These are phyloP conservation scores for Chrysolina americana DNA, from an alignment of 2,888 invertebrate genomes.

Conservation along the genomic window DNA sequence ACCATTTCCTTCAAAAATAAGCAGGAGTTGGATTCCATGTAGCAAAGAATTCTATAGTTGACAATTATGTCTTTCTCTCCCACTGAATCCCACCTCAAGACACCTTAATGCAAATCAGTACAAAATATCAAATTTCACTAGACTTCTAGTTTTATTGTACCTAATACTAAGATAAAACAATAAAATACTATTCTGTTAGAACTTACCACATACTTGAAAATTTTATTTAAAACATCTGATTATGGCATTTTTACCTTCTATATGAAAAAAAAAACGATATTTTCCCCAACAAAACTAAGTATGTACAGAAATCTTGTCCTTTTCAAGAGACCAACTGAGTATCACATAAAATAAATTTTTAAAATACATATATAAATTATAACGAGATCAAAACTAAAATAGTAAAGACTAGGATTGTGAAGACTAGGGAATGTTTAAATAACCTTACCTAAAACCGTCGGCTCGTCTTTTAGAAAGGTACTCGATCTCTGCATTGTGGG, in stretches of 20 bases:
- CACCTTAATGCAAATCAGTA: conserved; percentile 1
- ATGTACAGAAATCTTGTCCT: conserved; percentile 28
- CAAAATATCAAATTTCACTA: neutral
- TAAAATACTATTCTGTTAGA: conserved; percentile 20
- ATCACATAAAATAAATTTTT: neutral
- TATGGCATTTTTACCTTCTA: conserved; percentile 9
- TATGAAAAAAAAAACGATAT: neutral
- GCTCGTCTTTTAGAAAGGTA: conserved; percentile 84
- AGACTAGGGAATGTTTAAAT: conserved; percentile 38
- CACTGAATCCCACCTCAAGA: no score
- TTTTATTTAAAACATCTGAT: conserved; percentile 18
- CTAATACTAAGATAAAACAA: conserved; percentile 23
- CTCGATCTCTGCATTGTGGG: conserved; percentile 76
- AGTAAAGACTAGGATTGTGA: conserved; percentile 55
- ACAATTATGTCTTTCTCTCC: no score
- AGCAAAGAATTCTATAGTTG: no score
- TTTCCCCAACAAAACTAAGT: conserved; percentile 9
- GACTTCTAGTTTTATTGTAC: conserved; percentile 1
- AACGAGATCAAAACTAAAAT: conserved; percentile 55
- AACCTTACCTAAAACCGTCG: conserved; percentile 74
- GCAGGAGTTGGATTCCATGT: no score
- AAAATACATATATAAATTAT: conserved; percentile 22
- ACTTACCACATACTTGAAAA: conserved; percentile 13
- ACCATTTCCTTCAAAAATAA: neutral
- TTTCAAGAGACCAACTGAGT: conserved; percentile 22